Evolutionary conservation across 2,888 invertebrate genomes (phyloP), one percentile per base, ranked within the genome.

Genomic region (Coecobrya sp.): DNA sequence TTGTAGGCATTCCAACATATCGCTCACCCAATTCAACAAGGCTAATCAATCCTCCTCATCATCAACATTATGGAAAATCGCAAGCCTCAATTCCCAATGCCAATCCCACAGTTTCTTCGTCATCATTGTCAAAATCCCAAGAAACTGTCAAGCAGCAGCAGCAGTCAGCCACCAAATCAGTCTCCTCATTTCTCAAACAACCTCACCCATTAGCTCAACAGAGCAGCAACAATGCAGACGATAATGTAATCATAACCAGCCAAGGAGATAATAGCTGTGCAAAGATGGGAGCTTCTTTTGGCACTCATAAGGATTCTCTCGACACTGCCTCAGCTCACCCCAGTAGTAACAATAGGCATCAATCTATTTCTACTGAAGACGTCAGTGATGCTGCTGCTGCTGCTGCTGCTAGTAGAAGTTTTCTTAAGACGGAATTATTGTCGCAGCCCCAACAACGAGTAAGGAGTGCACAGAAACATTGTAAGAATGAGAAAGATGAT

Each of bases 21-120:
- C 92, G 92, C 79, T 89, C 92, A 68, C 89, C 92, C 79, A 87
- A 91, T 79, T 49, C 82, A 55, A 84, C 42, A 85, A 5, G 62
- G 55, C 68, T 85, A 86, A 81, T 92, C 88, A 92, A 59, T 85
- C 55, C 86, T 85, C 55, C 86, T 45, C 89, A 84, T 73, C 55
- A 85, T 55, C 89, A 89, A 16, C 90, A 90, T 89, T 84, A 88
- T 92, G 92, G 92, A 89, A 92, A 89, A 92, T 88, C 88, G 76
- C 85, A 86, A 86, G 55, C 81, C 68, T 91, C 88, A 55, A 13
- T 92, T 92, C 88, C 92, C 92, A 92, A 82, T 70, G 79, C 86
- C 79, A 91, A 68, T 91, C 91, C 91, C 91, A 91, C 91, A 76
- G 45, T 19, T 16, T n/a, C 36, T 81, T 30, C 42, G 27, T 45